phyloP scores from a whole-genome alignment of 2,888 invertebrate species.

The Lapara coniferarum region DNA sequence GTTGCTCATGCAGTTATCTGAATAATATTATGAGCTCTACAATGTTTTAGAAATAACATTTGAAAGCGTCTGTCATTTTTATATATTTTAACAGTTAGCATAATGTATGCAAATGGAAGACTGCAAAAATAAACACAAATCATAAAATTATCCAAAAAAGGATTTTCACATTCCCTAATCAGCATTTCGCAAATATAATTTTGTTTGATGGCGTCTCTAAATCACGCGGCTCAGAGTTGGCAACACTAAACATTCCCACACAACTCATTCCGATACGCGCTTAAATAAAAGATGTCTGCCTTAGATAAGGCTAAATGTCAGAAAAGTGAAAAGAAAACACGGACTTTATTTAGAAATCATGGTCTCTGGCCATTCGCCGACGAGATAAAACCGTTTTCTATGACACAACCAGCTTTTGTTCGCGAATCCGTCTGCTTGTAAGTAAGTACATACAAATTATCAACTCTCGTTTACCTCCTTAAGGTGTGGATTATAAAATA shows the following conservation, averaged over 20 bases:
- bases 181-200: slow-evolving; percentile 22
- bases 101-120: background rate
- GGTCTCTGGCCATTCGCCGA: slow-evolving; percentile 4
- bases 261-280: slow-evolving; percentile 21
- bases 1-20: too few species aligned
- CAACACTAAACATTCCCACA: slow-evolving; percentile 19
- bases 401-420: background rate
- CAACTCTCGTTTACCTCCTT: too few species aligned
- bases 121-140: background rate
- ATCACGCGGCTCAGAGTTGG: slow-evolving; percentile 15
- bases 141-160: slow-evolving; percentile 24
- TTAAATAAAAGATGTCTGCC: slow-evolving; percentile 27
- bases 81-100: background rate
- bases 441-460: too few species aligned
- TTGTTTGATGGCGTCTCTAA: slow-evolving; percentile 17
- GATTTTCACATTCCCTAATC: slow-evolving; percentile 7
- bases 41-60: background rate
- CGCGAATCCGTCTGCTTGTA: too few species aligned
- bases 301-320: slow-evolving; percentile 23
- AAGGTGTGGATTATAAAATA: too few species aligned
- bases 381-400: background rate
- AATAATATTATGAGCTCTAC: background rate
- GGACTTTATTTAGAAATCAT: slow-evolving; percentile 9
- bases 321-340: slow-evolving; percentile 2
- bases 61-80: background rate